phyloP scores from a whole-genome alignment of 2,888 invertebrate species.

The Arge pagana region DNA sequence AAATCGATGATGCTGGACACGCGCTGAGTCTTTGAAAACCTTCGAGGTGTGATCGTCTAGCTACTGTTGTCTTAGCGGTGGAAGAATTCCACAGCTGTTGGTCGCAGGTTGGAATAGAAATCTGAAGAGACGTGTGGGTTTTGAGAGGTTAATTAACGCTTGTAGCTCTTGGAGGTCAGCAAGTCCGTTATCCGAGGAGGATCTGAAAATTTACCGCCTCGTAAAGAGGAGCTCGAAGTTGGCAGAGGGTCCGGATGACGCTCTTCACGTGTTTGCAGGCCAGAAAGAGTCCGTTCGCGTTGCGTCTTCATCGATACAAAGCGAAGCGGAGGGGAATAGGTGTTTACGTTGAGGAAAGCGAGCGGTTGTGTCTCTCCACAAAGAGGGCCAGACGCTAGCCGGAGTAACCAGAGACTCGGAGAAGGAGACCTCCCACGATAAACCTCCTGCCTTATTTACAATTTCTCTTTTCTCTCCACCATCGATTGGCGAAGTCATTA shows the following conservation, averaged over 20 bases:
- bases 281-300: background rate
- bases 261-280: background rate
- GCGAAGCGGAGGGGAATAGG: background rate
- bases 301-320: conserved; percentile 18
- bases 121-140: conserved; percentile 7
- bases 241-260: conserved; percentile 2
- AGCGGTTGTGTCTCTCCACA: background rate
- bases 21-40: too few species aligned
- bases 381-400: conserved; percentile 2
- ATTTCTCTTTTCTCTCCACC: too few species aligned
- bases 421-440: conserved; percentile 7
- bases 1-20: too few species aligned
- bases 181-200: conserved; percentile 9
- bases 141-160: conserved; percentile 9
- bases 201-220: conserved; percentile 11
- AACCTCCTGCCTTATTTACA: background rate
- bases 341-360: conserved; percentile 1
- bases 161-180: conserved; percentile 5
- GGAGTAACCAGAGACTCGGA: conserved; percentile 9
- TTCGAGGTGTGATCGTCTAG: too few species aligned
- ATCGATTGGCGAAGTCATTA: too few species aligned
- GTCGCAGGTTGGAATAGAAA: too few species aligned
- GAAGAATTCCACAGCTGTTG: too few species aligned
- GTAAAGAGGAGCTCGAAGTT: conserved; percentile 10
- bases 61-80: too few species aligned